Conservation (phyloP, 2,888 invertebrate species). For the Pollenia labialis region DNA sequence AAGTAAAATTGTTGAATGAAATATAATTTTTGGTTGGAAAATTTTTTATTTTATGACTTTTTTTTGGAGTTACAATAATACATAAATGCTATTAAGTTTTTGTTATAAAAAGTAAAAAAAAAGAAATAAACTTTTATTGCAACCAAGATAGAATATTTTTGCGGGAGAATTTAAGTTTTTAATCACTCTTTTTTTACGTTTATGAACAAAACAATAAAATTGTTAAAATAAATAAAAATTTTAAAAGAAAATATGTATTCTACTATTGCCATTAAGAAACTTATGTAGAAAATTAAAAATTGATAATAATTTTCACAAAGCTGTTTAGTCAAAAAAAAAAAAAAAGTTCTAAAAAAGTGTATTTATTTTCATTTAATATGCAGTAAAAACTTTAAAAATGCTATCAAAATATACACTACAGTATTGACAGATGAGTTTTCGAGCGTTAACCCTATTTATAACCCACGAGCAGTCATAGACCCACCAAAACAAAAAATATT, state of each 20-base stretch:
- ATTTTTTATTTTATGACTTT: neutral
- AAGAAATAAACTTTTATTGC: slow-evolving; percentile 2
- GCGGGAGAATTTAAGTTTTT: neutral
- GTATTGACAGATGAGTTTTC: no score
- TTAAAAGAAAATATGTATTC: neutral
- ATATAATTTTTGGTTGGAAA: slow-evolving; percentile 6
- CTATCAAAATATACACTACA: no score
- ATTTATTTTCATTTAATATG: no score
- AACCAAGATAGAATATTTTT: slow-evolving; percentile 1
- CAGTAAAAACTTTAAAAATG: no score
- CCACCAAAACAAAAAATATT: no score
- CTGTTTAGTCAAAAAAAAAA: no score
- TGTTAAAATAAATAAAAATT: slow-evolving; percentile 16
- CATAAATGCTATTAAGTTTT: neutral
- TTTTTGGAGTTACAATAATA: neutral
- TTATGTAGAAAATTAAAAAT: neutral
- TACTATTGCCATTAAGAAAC: neutral
- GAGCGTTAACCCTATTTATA: no score
- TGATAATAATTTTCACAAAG: neutral
- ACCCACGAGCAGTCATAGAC: no score
- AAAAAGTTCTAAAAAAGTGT: no score
- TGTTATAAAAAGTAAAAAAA: slow-evolving; percentile 1
- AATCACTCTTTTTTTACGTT: slow-evolving; percentile 8
- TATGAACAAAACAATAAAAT: slow-evolving; percentile 18
- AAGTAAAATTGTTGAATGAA: slow-evolving; percentile 15